A percentile compares a stretch with the other conserved stretches of the same genome.
These are phyloP conservation scores for Andrena marginata DNA, from an alignment of 2,888 invertebrate species.

Conservation along the genomic window DNA sequence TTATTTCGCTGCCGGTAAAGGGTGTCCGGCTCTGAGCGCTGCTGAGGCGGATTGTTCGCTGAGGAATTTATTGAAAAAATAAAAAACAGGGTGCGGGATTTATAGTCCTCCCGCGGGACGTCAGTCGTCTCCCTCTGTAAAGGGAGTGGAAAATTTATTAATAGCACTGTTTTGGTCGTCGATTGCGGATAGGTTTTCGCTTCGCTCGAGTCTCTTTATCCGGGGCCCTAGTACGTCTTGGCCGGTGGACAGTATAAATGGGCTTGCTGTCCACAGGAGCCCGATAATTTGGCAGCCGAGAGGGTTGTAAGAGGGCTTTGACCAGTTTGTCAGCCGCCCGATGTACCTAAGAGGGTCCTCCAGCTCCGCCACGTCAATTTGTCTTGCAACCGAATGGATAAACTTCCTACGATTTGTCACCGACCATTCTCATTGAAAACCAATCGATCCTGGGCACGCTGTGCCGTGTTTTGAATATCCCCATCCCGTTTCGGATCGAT, in stretches of 20 bases:
- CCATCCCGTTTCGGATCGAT: neutral
- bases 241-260: constrained; percentile 79
- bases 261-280: constrained; percentile 81
- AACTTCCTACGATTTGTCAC: constrained; percentile 76
- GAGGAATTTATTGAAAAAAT: too few species aligned
- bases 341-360: constrained; percentile 77
- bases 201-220: constrained; percentile 50
- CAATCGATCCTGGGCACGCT: constrained; percentile 35
- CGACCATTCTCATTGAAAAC: constrained; percentile 62
- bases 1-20: neutral
- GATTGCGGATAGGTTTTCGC: constrained; percentile 24
- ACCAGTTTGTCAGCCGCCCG: constrained; percentile 82
- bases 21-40: neutral
- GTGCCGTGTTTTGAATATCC: constrained; percentile 27
- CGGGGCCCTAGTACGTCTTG: constrained; percentile 41
- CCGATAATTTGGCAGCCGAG: constrained; percentile 82
- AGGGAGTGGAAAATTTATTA: neutral
- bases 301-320: constrained; percentile 79
- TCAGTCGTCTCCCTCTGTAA: neutral
- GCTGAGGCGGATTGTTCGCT: too few species aligned
- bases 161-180: constrained; percentile 11
- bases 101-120: too few species aligned
- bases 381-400: constrained; percentile 80
- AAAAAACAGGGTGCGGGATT: too few species aligned
- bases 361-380: constrained; percentile 74